Evolutionary conservation across 2,888 invertebrate species (phyloP).

Genomic region (Caenorhabditis sulstoni): DNA sequence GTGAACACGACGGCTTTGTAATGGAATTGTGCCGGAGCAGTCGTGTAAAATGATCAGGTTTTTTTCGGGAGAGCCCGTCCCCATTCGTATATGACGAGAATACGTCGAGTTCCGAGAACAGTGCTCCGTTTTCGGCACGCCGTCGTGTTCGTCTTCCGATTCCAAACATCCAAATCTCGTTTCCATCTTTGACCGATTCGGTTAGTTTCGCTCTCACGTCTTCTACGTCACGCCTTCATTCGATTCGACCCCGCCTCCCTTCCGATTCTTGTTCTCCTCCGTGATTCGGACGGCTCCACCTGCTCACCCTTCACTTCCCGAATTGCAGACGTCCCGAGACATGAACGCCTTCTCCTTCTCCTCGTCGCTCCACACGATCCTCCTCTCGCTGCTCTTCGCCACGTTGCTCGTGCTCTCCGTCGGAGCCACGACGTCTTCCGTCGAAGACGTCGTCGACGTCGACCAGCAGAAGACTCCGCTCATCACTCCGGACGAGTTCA

Average conservation of each 20-base stretch:
- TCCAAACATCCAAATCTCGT: conserved; percentile 9
- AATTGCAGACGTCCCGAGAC: conserved; percentile 24
- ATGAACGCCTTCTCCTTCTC: conserved; percentile 43
- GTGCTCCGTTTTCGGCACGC: neutral
- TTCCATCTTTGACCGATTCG: conserved; percentile 22
- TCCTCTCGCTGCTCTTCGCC: conserved; percentile 47
- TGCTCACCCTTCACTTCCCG: conserved; percentile 17
- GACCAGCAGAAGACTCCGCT: conserved; percentile 15
- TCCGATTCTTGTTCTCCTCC: conserved; percentile 8
- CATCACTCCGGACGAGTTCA: conserved; percentile 25
- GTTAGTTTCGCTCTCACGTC: neutral
- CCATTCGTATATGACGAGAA: too few relatives aligned
- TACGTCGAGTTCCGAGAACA: too few relatives aligned
- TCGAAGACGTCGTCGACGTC: conserved; percentile 14
- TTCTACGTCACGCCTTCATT: neutral
- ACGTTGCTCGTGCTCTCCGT: conserved; percentile 30
- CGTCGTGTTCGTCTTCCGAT: neutral
- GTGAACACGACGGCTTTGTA: too few relatives aligned
- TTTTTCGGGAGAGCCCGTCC: too few relatives aligned
- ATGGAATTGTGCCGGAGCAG: too few relatives aligned
- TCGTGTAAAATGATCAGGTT: too few relatives aligned
- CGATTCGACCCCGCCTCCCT: conserved; percentile 19
- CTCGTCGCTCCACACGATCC: conserved; percentile 36
- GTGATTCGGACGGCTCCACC: conserved; percentile 19
- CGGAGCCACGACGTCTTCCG: conserved; percentile 19